A percentile compares a stretch with the other conserved stretches of the same genome.
phyloP scores from a whole-genome alignment of 2,113 vertebrate genomes.

The Nyctereutes procyonoides region DNA sequence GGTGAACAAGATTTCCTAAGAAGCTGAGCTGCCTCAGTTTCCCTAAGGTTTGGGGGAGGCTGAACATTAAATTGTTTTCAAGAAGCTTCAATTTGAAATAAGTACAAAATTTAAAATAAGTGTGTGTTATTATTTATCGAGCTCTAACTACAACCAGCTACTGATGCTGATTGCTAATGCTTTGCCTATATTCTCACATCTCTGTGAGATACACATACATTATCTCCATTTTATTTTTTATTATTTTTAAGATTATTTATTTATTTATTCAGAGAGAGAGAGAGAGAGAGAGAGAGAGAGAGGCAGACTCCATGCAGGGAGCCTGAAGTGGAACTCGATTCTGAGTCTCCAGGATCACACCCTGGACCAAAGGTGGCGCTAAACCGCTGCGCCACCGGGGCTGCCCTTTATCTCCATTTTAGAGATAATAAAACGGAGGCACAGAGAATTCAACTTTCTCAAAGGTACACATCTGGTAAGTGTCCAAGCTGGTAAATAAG shows the following conservation, averaged over 20 bases:
- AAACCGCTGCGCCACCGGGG: no score
- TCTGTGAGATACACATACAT: neutral
- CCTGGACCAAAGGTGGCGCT: no score
- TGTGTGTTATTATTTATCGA: neutral
- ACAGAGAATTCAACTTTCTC: neutral
- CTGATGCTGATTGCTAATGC: neutral
- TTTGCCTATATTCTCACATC: neutral
- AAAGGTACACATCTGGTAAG: neutral
- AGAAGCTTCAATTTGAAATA: slow-evolving; percentile 27
- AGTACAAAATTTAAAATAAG: neutral
- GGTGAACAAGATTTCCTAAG: neutral
- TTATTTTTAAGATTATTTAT: no score
- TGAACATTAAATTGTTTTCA: neutral
- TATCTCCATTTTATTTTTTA: neutral
- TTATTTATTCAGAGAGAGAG: no score
- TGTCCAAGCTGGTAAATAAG: neutral
- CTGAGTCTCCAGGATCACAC: no score
- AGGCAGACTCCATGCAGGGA: no score
- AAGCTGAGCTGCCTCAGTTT: neutral
- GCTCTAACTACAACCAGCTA: neutral
- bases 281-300: no score
- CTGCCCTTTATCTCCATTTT: neutral
- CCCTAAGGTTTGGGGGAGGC: neutral
- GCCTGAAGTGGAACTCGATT: no score
- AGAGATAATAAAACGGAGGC: neutral